Evolutionary conservation across 37 sponge, comb jelly and placozoan genomes (phyloP).

Genomic region (Hormiphora californensis): DNA sequence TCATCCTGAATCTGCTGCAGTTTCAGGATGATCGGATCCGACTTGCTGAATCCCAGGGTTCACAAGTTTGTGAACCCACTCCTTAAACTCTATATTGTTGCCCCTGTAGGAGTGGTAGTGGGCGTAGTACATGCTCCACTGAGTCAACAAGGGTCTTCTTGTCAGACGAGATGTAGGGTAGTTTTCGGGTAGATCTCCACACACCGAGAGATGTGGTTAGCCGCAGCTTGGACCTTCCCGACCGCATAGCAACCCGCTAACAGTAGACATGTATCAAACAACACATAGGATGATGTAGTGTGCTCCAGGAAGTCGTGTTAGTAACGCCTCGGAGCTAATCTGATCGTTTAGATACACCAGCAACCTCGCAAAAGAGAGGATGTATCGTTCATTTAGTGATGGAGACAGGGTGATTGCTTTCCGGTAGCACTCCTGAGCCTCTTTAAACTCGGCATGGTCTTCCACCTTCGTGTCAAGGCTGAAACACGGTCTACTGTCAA

Average conservation of each 20-base stretch:
- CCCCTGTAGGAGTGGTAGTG: slow-evolving; percentile 8
- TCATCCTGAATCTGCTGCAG: slow-evolving; percentile 15
- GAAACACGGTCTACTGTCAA: too few species aligned
- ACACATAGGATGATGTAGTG: background rate
- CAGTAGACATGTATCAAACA: slow-evolving; percentile 33
- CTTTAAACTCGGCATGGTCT: background rate
- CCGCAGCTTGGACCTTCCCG: slow-evolving; percentile 16
- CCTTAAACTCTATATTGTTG: background rate
- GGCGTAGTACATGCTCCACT: slow-evolving; percentile 40
- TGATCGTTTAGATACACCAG: slow-evolving; percentile 28
- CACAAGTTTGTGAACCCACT: background rate
- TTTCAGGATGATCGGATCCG: background rate
- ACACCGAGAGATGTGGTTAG: slow-evolving; percentile 45
- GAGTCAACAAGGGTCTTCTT: background rate
- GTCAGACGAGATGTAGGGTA: background rate
- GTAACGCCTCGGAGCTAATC: slow-evolving; percentile 15
- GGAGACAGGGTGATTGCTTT: background rate
- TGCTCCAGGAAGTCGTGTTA: background rate
- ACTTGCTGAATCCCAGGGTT: slow-evolving; percentile 22
- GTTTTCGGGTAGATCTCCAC: slow-evolving; percentile 2
- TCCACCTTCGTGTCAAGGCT: background rate
- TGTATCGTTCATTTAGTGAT: background rate
- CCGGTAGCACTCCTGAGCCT: slow-evolving; percentile 4
- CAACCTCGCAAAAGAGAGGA: background rate
- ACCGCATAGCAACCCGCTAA: slow-evolving; percentile 26